Percentiles rank a stretch among this genome's conserved stretches.
Evolutionary conservation across 2,113 vertebrate species (phyloP).

Genomic region (Rhegmatorhina hoffmannsi): DNA sequence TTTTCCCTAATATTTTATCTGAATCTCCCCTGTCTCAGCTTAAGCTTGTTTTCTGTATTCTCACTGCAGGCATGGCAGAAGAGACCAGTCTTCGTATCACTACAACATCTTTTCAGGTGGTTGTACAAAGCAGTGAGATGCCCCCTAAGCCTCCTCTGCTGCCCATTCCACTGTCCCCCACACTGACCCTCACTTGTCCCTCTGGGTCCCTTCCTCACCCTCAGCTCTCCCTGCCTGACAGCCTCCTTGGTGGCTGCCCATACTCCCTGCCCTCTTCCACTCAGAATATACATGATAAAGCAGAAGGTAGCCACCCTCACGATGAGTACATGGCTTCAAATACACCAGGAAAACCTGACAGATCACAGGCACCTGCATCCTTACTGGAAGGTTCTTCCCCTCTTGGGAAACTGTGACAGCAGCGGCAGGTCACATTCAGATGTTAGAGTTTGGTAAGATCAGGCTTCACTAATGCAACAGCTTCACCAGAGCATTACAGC

Average conservation of each 20-base stretch:
- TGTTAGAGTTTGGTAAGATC: neutral
- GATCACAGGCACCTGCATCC: rapidly evolving
- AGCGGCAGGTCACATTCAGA: rapidly evolving
- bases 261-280: neutral
- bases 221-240: neutral
- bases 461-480: neutral
- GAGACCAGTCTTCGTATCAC: neutral
- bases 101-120: neutral
- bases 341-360: neutral
- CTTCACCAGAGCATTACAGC: neutral
- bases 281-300: rapidly evolving
- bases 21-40: neutral
- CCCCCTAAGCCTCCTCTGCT: neutral
- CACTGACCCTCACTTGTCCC: neutral
- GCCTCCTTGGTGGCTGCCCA: neutral
- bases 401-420: neutral
- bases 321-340: neutral
- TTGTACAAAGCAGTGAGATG: too few species aligned
- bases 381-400: neutral
- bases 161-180: neutral
- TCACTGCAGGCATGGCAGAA: neutral
- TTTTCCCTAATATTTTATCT: neutral
- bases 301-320: rapidly evolving
- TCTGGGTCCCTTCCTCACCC: too few species aligned
- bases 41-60: neutral